Evolutionary conservation across 2,797 vertebrate genomes (phyloP), one percentile per base, ranked within the genome.

Genomic region (Poecilia gillii): DNA sequence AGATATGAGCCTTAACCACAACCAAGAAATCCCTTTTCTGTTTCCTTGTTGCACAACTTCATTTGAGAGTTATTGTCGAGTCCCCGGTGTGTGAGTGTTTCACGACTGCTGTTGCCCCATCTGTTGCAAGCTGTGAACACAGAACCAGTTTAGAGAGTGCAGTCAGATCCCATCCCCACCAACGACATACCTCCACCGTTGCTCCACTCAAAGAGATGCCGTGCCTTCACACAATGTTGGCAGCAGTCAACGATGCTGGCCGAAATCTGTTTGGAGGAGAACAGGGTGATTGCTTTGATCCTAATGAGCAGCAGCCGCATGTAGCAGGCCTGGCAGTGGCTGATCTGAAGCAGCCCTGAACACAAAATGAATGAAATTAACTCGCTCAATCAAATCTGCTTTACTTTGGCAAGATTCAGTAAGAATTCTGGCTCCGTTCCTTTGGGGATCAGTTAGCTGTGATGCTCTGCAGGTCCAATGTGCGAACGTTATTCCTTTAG

Each of bases 201-300:
- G 28, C 55, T 28, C 16, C 57, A 20, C 8, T 62, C 57, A 62
- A 28, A 47, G 57, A 31, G 39, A 23, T 18, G 59, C 1, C 13
- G 45, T 39, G 6, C 11, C 20, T 36, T 76, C 33, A 76, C 45
- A 66, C 9, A 49, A 16, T 18, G 75, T 68, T 76, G n/a, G 59
- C 75, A 66, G 28, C 6, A n/a, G 45, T 49, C 47, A 36, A 1
- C 1, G 74, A 66, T 36, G 33, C 59, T 47, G 45, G 33, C 59
- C 39, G 45, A 68, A 66, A 76, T 76, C 5, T 76, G 57, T 64
- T 23, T 51, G 47, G 31, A 74, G 6, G 74, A 66, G 13, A 47
- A 49, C 59, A 76, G 45, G 23, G 3, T n/a, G 75, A 64, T 13
- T 62, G 11, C 74, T 46, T 45, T 64, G 28, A 76, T 76, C 31